A percentile compares a stretch with the other conserved stretches of the same genome.
These are phyloP conservation scores for Ferdinandea cuprea DNA, from an alignment of 2,888 invertebrate genomes.

Conservation along the genomic window DNA sequence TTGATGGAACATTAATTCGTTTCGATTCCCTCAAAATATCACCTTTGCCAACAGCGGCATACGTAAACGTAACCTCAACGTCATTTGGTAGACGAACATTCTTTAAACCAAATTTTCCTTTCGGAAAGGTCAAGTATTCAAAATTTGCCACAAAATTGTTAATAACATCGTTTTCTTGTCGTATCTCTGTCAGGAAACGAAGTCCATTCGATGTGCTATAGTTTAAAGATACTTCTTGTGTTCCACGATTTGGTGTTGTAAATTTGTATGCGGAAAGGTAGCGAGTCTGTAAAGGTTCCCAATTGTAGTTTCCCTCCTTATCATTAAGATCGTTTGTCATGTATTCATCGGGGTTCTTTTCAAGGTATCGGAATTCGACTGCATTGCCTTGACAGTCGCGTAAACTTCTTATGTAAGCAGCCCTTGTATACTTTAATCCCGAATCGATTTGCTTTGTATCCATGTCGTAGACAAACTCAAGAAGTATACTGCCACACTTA, in stretches of 20 bases:
- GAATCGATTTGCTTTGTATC: neutral
- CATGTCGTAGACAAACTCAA: slow-evolving; percentile 19
- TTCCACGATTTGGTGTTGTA: neutral
- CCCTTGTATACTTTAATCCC: slow-evolving; percentile 17
- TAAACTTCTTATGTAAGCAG: neutral
- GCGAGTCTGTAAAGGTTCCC: slow-evolving; percentile 24
- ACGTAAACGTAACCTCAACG: slow-evolving; percentile 14
- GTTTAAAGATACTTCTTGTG: slow-evolving; percentile 3
- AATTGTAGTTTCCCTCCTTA: slow-evolving; percentile 23
- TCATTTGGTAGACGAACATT: slow-evolving; percentile 3
- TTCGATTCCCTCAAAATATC: neutral
- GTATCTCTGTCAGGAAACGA: slow-evolving; percentile 16
- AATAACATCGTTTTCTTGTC: neutral
- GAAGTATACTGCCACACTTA: neutral
- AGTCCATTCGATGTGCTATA: slow-evolving; percentile 6
- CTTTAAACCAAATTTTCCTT: slow-evolving; percentile 9
- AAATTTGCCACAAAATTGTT: slow-evolving; percentile 3
- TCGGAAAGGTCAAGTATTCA: slow-evolving; percentile 12
- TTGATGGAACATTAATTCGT: slow-evolving; percentile 11
- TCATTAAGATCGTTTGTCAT: slow-evolving; percentile 2
- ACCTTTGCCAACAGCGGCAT: slow-evolving; percentile 16
- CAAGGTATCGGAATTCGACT: slow-evolving; percentile 14
- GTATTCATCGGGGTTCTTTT: slow-evolving; percentile 24
- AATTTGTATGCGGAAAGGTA: slow-evolving; percentile 23
- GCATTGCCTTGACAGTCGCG: slow-evolving; percentile 18